Percentiles rank a stretch among this genome's conserved stretches.
Evolutionary conservation across 2,888 invertebrate genomes (phyloP).

Genomic region (Iphiclides podalirius): DNA sequence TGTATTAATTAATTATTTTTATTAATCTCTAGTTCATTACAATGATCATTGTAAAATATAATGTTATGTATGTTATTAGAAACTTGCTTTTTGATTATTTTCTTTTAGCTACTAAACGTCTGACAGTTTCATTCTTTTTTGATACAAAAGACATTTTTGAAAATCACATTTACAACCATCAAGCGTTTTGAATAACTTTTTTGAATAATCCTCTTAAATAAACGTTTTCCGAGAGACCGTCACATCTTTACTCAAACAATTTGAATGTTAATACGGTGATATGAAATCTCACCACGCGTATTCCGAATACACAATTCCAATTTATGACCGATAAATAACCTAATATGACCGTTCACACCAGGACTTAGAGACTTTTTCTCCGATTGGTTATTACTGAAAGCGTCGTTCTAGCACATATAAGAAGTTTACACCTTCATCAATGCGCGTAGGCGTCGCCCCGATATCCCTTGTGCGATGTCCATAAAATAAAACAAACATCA

Average conservation of each 20-base stretch:
- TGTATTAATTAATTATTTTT: no score
- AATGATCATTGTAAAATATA: no score
- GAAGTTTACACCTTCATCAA: constrained; percentile 39
- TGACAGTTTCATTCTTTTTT: no score
- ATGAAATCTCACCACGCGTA: constrained; percentile 55
- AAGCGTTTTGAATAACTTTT: constrained; percentile 26
- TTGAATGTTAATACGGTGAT: constrained; percentile 58
- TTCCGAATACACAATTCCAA: constrained; percentile 54
- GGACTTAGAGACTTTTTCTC: constrained; percentile 33
- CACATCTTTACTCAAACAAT: constrained; percentile 48
- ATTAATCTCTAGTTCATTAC: no score
- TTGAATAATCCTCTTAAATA: constrained; percentile 35
- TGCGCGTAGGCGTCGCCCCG: constrained; percentile 36
- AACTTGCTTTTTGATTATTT: no score
- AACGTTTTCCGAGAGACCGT: constrained; percentile 39
- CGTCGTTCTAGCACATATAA: constrained; percentile 43
- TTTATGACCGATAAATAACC: constrained; percentile 55
- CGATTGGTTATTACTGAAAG: constrained; percentile 31
- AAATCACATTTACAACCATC: background rate
- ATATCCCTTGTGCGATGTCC: constrained; percentile 11
- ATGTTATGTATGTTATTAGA: no score
- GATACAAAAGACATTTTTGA: no score
- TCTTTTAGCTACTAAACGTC: no score
- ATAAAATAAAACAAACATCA: constrained; percentile 18
- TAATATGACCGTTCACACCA: constrained; percentile 46